phyloP scores from a whole-genome alignment of 2,113 vertebrate species.

The Mellivora capensis region DNA sequence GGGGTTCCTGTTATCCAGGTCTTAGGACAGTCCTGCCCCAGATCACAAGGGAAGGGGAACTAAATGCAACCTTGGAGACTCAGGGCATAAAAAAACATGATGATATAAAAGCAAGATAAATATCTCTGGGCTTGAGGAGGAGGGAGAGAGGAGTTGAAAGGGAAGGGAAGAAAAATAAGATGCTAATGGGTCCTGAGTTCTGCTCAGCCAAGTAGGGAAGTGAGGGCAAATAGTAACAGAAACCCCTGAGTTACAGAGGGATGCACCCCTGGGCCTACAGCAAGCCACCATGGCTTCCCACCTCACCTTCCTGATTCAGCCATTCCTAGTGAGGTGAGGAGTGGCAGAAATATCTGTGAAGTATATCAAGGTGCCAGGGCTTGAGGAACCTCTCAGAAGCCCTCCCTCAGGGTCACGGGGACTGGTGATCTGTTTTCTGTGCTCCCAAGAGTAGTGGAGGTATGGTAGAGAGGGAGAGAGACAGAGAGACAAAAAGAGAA shows the following conservation, averaged over 20 bases:
- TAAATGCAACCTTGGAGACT: background rate
- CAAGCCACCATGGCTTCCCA: background rate
- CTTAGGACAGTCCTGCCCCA: background rate
- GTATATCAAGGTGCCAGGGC: background rate
- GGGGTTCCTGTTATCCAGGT: background rate
- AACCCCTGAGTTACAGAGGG: background rate
- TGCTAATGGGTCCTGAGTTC: background rate
- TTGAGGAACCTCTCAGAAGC: background rate
- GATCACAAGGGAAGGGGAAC: background rate
- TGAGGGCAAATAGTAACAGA: background rate
- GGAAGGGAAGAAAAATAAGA: background rate
- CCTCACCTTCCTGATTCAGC: background rate
- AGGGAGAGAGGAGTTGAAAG: background rate
- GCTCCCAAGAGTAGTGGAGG: background rate
- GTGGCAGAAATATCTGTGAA: background rate
- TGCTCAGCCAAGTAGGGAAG: background rate
- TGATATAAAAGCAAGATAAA: background rate
- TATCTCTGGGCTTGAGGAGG: background rate
- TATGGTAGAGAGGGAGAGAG: rapidly evolving
- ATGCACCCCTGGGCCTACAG: too few species aligned
- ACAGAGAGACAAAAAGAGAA: background rate
- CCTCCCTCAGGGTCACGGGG: background rate
- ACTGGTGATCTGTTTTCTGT: background rate
- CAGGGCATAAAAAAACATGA: background rate
- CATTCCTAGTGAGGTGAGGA: too few species aligned